Base-by-base conservation (phyloP, 1,140 invertebrate genomes). In the Euschistus heros region DNA sequence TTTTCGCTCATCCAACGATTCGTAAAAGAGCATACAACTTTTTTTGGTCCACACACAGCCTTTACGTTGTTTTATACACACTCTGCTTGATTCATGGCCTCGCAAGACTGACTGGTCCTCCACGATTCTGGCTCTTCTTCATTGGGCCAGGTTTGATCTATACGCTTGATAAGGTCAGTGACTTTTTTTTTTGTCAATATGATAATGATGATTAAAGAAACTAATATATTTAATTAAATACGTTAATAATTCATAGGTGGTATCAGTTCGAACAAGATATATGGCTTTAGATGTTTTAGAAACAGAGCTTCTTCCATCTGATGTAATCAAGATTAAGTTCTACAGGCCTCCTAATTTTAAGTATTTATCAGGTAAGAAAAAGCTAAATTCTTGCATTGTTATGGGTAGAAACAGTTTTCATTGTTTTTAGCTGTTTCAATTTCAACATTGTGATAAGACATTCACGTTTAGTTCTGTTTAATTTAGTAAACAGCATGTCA, bases 1-100 rank as follows among this genome's bases (percentile, higher is more conserved):
- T 97, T 0, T 99, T 99, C 75, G 94, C 97, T 0, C 94, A 97
- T 75, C 93, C 95, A 0, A 87, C 85, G 2, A 92, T 98, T 30
- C 80, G 97, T 3, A 91, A 94, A 72, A 88, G 91, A 71, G 94
- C 94, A 0, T 97, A 96, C 75, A 92, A 92, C 64, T 97, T 92
- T 76, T 99, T 99, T 77, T 98, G 96, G 92, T 84, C 87, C 17
- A 92, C 96, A n/a, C 97, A 99, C 75, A 89, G 91, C 22, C 81
- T 98, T 0, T 96, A 98, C 72, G 84, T 97, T 30, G 74, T 90
- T 0, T 78, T 99, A 2, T 99, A 98, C 73, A 84, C 91, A 0
- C 76, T 99, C 8, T 91, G 86, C 69, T 78, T 99, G 33, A 83
- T 98, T 46, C 97, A 99, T 70, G 97, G 97, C 2, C 77, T 97